phyloP scores from a whole-genome alignment of 2,113 vertebrate genomes.

The Psophia crepitans region DNA sequence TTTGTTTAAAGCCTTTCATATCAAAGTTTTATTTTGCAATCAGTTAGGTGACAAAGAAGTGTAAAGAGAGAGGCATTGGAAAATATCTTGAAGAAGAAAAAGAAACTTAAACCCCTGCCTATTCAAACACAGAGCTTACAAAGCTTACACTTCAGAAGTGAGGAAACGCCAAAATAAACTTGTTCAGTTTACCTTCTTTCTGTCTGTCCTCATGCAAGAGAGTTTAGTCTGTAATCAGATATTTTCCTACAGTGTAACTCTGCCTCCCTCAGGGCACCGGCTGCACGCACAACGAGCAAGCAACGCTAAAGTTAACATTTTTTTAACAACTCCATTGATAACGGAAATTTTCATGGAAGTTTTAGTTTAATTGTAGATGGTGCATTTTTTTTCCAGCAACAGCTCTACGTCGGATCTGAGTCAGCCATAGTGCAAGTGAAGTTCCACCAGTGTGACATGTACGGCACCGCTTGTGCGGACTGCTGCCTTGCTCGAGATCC shows the following conservation, averaged over 20 bases:
- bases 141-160: neutral
- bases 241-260: slow-evolving; percentile 4
- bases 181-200: neutral
- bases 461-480: slow-evolving; percentile 91
- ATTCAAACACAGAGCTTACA: neutral
- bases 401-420: slow-evolving; percentile 88
- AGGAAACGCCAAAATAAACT: neutral
- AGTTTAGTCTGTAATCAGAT: neutral
- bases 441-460: slow-evolving; percentile 93
- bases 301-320: neutral
- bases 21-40: neutral
- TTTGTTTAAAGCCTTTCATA: neutral
- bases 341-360: neutral
- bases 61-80: neutral
- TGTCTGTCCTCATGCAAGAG: neutral
- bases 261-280: slow-evolving; percentile 35
- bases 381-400: slow-evolving; percentile 80
- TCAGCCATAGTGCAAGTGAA: slow-evolving; percentile 85
- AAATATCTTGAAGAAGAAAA: neutral
- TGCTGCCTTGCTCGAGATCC: slow-evolving; percentile 96
- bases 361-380: neutral
- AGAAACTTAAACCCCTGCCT: neutral
- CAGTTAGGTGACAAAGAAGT: neutral
- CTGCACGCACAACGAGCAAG: neutral
- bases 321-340: neutral